phyloP scores from a whole-genome alignment of 2,888 invertebrate genomes.

The Helicoverpa assulta region DNA sequence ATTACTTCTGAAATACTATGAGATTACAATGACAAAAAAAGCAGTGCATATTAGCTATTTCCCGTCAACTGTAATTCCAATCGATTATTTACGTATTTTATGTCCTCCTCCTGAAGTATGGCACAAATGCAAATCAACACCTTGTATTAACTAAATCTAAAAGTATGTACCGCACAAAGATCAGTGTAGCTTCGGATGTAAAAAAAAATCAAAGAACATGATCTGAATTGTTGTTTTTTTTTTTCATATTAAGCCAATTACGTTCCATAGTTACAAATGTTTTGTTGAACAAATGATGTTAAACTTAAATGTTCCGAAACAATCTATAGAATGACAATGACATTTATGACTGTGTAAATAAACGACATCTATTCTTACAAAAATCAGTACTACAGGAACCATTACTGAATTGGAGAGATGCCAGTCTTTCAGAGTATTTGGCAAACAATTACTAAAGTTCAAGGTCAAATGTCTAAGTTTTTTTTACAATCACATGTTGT shows the following conservation, averaged over 20 bases:
- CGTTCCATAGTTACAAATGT: constrained; percentile 16
- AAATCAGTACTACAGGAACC: constrained; percentile 59
- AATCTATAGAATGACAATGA: constrained; percentile 52
- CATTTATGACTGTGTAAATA: constrained; percentile 31
- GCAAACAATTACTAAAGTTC: constrained; percentile 69
- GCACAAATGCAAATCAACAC: no score
- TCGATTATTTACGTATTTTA: no score
- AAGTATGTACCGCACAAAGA: not conserved
- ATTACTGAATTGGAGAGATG: constrained; percentile 64
- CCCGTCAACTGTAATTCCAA: no score
- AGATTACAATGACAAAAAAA: no score
- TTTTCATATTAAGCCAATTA: constrained; percentile 2
- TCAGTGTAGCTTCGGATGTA: not conserved
- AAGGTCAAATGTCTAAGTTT: constrained; percentile 61
- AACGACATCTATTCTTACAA: constrained; percentile 47
- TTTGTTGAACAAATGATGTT: constrained; percentile 17
- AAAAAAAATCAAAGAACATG: not conserved
- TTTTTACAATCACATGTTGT: constrained; percentile 44
- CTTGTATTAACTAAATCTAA: not conserved
- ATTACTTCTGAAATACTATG: no score
- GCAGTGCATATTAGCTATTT: no score
- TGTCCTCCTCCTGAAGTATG: no score
- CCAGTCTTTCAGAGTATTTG: constrained; percentile 69
- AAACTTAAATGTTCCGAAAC: constrained; percentile 14
- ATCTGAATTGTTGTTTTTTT: not conserved